Percentiles rank a stretch among this genome's conserved stretches.
Evolutionary conservation across 2,888 invertebrate species (phyloP).

Genomic region (Parelbella ahira): DNA sequence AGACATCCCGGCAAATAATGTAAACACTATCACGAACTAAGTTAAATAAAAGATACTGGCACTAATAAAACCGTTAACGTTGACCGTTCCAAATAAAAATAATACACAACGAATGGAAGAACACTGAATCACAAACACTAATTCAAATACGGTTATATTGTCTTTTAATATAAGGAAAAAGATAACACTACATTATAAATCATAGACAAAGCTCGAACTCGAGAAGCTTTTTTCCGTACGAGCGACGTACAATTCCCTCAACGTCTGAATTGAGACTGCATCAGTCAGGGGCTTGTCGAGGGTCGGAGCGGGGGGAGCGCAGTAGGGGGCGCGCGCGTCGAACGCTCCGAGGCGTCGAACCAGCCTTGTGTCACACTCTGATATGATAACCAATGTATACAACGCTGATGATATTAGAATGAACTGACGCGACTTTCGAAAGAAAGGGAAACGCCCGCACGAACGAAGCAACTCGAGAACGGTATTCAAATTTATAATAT

Average conservation of each 20-base stretch:
- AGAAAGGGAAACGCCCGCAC: conserved; percentile 40
- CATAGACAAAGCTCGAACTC: conserved; percentile 70
- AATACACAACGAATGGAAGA: conserved; percentile 31
- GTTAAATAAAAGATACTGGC: conserved; percentile 57
- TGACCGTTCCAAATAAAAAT: conserved; percentile 42
- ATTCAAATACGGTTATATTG: conserved; percentile 30
- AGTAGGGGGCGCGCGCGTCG: conserved; percentile 61
- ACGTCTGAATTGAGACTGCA: conserved; percentile 65
- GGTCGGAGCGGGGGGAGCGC: conserved; percentile 43
- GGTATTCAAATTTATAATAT: too few relatives aligned
- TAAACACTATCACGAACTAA: conserved; percentile 62
- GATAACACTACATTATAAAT: conserved; percentile 53
- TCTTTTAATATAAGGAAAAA: conserved; percentile 40
- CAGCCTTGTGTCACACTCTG: conserved; percentile 60
- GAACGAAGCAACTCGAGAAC: too few relatives aligned
- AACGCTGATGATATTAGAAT: conserved; percentile 49
- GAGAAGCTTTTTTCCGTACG: conserved; percentile 49
- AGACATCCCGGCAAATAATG: conserved; percentile 57
- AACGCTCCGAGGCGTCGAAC: conserved; percentile 54
- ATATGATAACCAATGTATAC: conserved; percentile 74
- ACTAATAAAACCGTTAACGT: conserved; percentile 55
- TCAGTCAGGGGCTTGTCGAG: conserved; percentile 43
- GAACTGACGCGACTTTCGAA: conserved; percentile 30
- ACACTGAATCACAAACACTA: conserved; percentile 38
- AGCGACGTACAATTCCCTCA: conserved; percentile 40